Percentiles rank a stretch among this genome's conserved stretches.
These are phyloP conservation scores for Hedya salicella DNA, from an alignment of 2,888 invertebrate species.

Conservation along the genomic window DNA sequence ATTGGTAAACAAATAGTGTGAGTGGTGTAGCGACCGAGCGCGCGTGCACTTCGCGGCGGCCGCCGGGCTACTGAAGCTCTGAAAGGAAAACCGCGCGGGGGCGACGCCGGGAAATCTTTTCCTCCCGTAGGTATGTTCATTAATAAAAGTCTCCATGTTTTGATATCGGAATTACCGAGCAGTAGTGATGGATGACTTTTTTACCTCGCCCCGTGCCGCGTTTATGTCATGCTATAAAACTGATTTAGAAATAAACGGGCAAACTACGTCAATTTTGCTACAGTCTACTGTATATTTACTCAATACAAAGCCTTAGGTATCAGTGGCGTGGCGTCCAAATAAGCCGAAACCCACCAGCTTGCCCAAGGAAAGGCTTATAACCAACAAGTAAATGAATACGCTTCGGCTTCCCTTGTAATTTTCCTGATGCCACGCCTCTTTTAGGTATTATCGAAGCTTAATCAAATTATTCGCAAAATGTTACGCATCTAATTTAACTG, in stretches of 20 bases:
- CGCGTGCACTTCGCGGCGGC: constrained; percentile 69
- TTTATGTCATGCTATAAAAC: constrained; percentile 14
- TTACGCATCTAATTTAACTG: too few relatives aligned
- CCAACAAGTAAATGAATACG: too few relatives aligned
- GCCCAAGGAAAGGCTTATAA: too few relatives aligned
- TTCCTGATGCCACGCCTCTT: too few relatives aligned
- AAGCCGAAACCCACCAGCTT: too few relatives aligned
- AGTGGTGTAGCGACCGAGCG: constrained; percentile 56
- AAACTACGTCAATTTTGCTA: background rate
- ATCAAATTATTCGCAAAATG: too few relatives aligned
- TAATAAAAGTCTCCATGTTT: constrained; percentile 33
- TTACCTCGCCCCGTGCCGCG: constrained; percentile 10
- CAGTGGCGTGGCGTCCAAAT: too few relatives aligned
- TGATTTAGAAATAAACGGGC: constrained; percentile 14
- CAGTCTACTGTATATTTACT: background rate
- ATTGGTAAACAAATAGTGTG: constrained; percentile 73
- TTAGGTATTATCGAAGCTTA: too few relatives aligned
- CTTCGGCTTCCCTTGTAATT: too few relatives aligned
- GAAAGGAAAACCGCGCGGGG: constrained; percentile 58
- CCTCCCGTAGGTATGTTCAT: constrained; percentile 54
- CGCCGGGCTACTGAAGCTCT: constrained; percentile 69
- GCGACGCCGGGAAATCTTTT: constrained; percentile 59
- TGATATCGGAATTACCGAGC: constrained; percentile 23
- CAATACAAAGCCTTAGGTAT: background rate
- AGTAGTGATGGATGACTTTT: constrained; percentile 27